phyloP scores from a whole-genome alignment of 1,140 invertebrate genomes.

The Drosophila baimaii region DNA sequence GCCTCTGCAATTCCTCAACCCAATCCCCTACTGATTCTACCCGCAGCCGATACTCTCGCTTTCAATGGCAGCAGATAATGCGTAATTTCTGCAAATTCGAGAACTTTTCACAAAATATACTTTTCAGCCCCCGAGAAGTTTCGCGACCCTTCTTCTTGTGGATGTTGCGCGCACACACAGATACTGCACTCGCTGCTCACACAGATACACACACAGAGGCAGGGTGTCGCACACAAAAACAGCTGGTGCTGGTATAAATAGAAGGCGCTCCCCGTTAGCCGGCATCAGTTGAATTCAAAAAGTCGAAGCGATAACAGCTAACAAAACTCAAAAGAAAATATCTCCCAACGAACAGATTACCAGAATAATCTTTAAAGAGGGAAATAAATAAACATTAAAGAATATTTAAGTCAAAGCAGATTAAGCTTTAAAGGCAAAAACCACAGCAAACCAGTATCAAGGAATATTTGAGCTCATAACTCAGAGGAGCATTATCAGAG shows the following conservation, averaged over 20 bases:
- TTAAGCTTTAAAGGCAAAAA: not conserved
- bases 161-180: slow-evolving; percentile 12
- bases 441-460: not conserved
- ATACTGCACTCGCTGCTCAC: slow-evolving; percentile 1
- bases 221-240: slow-evolving; percentile 2
- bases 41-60: slow-evolving; percentile 41
- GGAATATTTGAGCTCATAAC: not conserved
- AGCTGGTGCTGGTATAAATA: slow-evolving; percentile 62
- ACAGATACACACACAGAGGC: slow-evolving; percentile 16
- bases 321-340: not conserved
- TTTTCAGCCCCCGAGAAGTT: slow-evolving; percentile 51
- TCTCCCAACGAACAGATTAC: not conserved
- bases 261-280: slow-evolving; percentile 19
- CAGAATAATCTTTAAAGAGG: slow-evolving; percentile 2
- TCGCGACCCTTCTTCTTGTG: slow-evolving; percentile 36
- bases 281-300: slow-evolving; percentile 65
- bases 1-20: not conserved
- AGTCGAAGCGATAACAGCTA: slow-evolving; percentile 45
- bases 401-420: not conserved
- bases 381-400: not conserved
- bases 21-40: slow-evolving; percentile 1
- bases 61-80: slow-evolving; percentile 44
- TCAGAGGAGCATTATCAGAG: not conserved
- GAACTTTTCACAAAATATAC: slow-evolving; percentile 46
- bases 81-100: slow-evolving; percentile 58